Percentiles rank a stretch among this genome's conserved stretches.
Evolutionary conservation across 2,888 invertebrate genomes (phyloP).

Genomic region (Tinea trinotella): DNA sequence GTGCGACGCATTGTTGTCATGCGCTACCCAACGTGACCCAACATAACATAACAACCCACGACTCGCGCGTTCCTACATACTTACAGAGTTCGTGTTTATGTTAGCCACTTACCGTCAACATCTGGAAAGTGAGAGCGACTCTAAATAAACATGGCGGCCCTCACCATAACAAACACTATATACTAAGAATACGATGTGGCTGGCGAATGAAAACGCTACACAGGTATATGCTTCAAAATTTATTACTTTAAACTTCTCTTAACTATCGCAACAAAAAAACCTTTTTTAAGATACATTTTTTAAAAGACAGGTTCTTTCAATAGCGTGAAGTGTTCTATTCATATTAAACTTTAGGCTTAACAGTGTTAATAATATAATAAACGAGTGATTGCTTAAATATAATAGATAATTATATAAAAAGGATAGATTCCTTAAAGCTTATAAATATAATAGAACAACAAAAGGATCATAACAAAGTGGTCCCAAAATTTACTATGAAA

Average conservation of each 20-base stretch:
- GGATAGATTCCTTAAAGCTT: too few relatives aligned
- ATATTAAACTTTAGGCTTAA: conserved; percentile 56
- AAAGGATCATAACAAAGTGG: conserved; percentile 31
- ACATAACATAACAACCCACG: neutral
- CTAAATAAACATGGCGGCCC: conserved; percentile 57
- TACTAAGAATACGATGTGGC: conserved; percentile 26
- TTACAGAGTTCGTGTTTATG: neutral
- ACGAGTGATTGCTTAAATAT: neutral
- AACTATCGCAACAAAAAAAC: conserved; percentile 48
- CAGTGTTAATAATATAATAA: neutral
- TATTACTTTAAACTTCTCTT: conserved; percentile 46
- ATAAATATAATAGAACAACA: neutral
- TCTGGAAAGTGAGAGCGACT: conserved; percentile 65
- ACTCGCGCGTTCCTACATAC: conserved; percentile 1
- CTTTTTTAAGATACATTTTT: conserved; percentile 6
- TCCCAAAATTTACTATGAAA: conserved; percentile 70
- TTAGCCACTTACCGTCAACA: conserved; percentile 69
- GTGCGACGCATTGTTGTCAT: neutral
- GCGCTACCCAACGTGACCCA: conserved; percentile 3
- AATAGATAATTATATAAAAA: too few relatives aligned
- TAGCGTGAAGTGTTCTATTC: conserved; percentile 34
- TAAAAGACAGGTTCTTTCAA: neutral
- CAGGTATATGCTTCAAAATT: conserved; percentile 59
- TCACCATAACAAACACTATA: conserved; percentile 46
- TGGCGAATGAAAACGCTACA: conserved; percentile 59